Percentiles rank a stretch among this genome's conserved stretches.
These are phyloP conservation scores for Zygothrica quintamaculata DNA, from an alignment of 2,888 invertebrate species.

Conservation along the genomic window DNA sequence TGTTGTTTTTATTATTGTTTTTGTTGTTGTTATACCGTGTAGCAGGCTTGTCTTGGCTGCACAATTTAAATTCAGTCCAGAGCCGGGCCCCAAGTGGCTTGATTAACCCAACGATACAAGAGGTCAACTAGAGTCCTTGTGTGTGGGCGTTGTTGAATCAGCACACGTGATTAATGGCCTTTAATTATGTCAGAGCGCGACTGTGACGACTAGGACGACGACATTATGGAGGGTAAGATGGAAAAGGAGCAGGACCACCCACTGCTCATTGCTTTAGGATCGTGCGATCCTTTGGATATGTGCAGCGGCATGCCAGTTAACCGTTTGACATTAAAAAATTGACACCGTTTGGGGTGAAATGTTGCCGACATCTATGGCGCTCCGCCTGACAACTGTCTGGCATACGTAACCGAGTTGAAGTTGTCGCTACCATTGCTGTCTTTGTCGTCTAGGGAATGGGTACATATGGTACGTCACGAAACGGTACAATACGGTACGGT, in stretches of 20 bases:
- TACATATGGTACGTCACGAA: background rate
- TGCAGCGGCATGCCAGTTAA: constrained; percentile 73
- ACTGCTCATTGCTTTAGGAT: constrained; percentile 23
- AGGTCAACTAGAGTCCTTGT: constrained; percentile 34
- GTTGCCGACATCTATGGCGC: constrained; percentile 72
- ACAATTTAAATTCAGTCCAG: constrained; percentile 54
- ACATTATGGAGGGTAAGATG: no score
- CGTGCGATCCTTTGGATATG: constrained; percentile 38
- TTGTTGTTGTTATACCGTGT: no score
- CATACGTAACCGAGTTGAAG: constrained; percentile 67
- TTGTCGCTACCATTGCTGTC: constrained; percentile 46
- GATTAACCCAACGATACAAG: constrained; percentile 70
- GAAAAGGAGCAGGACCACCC: constrained; percentile 1
- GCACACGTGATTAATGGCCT: constrained; percentile 85
- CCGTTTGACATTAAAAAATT: constrained; percentile 81
- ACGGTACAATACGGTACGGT: constrained; percentile 2
- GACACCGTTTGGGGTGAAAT: constrained; percentile 83
- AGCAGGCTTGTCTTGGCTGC: constrained; percentile 52
- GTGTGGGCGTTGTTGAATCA: constrained; percentile 81
- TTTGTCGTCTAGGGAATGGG: constrained; percentile 10
- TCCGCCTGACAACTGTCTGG: constrained; percentile 78
- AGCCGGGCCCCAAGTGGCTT: constrained; percentile 66
- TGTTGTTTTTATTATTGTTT: no score
- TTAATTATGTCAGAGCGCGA: constrained; percentile 84
- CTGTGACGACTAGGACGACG: constrained; percentile 41